Evolutionary conservation across 2,888 invertebrate genomes (phyloP).

Genomic region (Panopea generosa): DNA sequence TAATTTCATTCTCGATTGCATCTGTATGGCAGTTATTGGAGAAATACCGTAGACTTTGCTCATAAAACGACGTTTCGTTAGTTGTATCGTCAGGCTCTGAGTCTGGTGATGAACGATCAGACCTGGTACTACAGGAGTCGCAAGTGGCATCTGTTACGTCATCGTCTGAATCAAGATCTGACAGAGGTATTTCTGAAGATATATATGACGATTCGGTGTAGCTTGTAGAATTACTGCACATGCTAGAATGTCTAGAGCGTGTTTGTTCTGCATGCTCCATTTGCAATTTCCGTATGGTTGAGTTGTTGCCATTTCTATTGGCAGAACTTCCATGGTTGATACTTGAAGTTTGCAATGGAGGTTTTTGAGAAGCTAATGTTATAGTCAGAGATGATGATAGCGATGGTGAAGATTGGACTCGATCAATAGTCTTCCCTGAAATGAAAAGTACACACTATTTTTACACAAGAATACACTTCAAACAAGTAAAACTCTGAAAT

Average conservation of each 20-base stretch:
- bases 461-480: too few species aligned
- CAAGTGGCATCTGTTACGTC: neutral
- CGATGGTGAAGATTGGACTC: slow-evolving; percentile 5
- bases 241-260: too few species aligned
- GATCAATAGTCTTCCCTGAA: slow-evolving; percentile 39
- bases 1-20: slow-evolving; percentile 4
- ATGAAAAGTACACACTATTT: too few species aligned
- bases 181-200: slow-evolving; percentile 1
- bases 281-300: too few species aligned
- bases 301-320: too few species aligned
- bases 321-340: too few species aligned
- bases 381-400: neutral
- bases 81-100: neutral
- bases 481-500: too few species aligned
- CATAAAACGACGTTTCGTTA: slow-evolving; percentile 42
- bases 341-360: too few species aligned
- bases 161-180: slow-evolving; percentile 22
- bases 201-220: neutral
- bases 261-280: too few species aligned
- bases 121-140: neutral
- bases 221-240: too few species aligned
- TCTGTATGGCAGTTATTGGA: neutral
- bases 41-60: slow-evolving; percentile 40
- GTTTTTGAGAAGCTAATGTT: too few species aligned
- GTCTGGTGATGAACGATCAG: neutral